Evolutionary conservation across 1,140 invertebrate species (phyloP), one percentile per base, ranked within the genome.

Genomic region (Chionoecetes opilio): DNA sequence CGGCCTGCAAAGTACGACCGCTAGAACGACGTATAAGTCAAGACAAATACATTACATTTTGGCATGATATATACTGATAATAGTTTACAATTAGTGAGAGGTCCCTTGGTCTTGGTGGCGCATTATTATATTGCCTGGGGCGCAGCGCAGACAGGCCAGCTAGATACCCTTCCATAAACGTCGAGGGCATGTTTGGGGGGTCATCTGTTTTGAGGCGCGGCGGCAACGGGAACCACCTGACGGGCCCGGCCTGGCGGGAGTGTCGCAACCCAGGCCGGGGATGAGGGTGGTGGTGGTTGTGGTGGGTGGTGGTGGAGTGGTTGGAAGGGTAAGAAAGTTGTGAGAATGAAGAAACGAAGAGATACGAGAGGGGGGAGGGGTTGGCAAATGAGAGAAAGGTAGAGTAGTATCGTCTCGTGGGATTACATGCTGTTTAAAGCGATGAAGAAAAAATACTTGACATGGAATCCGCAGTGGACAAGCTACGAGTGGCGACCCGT

Each of bases 1-100:
- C n/a, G n/a, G n/a, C n/a, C 21, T 75, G 63, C 63, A 75, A 75
- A 75, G 63, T 75, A 75, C 63, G 63, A 11, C 63, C 63, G 63
- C 63, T 26, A 26, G 63, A 26, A 75, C 11, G 63, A 75, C 63
- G 63, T 75, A 75, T 75, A 75, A 75, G 63, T 75, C 63, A 75
- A 75, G 63, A 26, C 63, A 75, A 75, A 75, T 75, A n/a, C 63
- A 75, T n/a, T 75, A 75, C 63, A 75, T 21, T 75, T 75, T 75
- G 21, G n/a, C 63, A 75, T n/a, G n/a, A 75, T 75, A 21, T 26
- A 75, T 75, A 26, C n/a, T n/a, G 63, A 75, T 75, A 75, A 75
- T 75, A 75, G 63, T 75, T n/a, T n/a, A 75, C 63, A 75, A 75
- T 75, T 75, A 75, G 11, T 75, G 63, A 75, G 21, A 75, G 63